These are phyloP conservation scores for Eupithecia exiguata DNA, from an alignment of 2,888 invertebrate genomes.

Conservation along the genomic window DNA sequence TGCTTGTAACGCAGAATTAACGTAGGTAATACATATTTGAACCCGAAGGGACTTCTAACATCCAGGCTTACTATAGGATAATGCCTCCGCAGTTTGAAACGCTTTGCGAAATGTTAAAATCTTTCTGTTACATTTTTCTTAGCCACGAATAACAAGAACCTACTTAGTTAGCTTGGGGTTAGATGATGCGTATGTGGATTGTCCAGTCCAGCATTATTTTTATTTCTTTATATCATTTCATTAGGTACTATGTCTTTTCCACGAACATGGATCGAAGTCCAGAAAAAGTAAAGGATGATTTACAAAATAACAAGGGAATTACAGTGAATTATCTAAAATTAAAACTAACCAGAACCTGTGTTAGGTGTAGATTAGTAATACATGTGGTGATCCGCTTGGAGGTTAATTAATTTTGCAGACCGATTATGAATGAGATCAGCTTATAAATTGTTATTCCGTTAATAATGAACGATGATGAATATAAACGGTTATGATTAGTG, in stretches of 20 bases:
- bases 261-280: too few relatives aligned
- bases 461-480: conserved; percentile 35
- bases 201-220: too few relatives aligned
- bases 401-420: conserved; percentile 42
- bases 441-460: conserved; percentile 39
- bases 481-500: conserved; percentile 29
- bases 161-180: too few relatives aligned
- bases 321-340: not conserved
- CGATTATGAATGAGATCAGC: conserved; percentile 44
- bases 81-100: conserved; percentile 18
- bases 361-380: conserved; percentile 5
- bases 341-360: conserved; percentile 30
- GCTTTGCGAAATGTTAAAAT: conserved; percentile 20
- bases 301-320: not conserved
- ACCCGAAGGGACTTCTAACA: conserved; percentile 18
- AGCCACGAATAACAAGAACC: not conserved
- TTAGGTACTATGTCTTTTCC: too few relatives aligned
- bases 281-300: too few relatives aligned
- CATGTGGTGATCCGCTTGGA: conserved; percentile 32
- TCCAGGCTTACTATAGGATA: conserved; percentile 14
- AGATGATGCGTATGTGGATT: too few relatives aligned
- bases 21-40: conserved; percentile 20
- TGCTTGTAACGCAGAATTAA: conserved; percentile 28
- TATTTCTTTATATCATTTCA: too few relatives aligned
- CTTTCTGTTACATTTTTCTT: not conserved